Percentiles rank a stretch among this genome's conserved stretches.
Evolutionary conservation across 2,113 vertebrate species (phyloP).

Genomic region (Centropristis striata): DNA sequence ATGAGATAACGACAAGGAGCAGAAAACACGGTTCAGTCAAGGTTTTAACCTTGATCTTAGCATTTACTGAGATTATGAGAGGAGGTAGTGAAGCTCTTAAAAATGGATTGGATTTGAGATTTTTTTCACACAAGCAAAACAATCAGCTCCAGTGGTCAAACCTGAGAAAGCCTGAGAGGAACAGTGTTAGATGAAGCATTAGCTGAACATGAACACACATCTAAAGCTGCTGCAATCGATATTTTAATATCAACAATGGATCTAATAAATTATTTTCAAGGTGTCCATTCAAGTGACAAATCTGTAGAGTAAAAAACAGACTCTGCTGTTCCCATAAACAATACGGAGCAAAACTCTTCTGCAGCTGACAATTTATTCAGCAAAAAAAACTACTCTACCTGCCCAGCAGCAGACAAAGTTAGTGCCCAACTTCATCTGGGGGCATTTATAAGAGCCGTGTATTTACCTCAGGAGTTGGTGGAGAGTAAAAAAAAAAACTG

Average conservation of each 20-base stretch:
- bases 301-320: too few species aligned
- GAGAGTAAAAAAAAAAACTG: not conserved
- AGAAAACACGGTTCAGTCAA: not conserved
- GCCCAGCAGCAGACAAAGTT: not conserved
- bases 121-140: not conserved
- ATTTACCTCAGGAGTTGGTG: not conserved
- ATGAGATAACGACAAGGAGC: constrained; percentile 56
- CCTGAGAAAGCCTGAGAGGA: not conserved
- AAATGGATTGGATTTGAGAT: not conserved
- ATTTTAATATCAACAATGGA: not conserved
- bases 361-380: not conserved
- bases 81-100: not conserved
- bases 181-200: not conserved
- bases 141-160: not conserved
- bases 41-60: not conserved
- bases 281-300: not conserved
- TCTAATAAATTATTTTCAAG: not conserved
- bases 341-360: not conserved
- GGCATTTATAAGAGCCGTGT: not conserved
- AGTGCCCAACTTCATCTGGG: not conserved
- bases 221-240: not conserved
- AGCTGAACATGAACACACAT: not conserved
- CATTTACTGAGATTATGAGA: not conserved
- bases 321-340: not conserved
- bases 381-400: not conserved